Percentiles rank a stretch among this genome's conserved stretches.
phyloP scores from a whole-genome alignment of 1,140 invertebrate species.

The Brachionus sp. region DNA sequence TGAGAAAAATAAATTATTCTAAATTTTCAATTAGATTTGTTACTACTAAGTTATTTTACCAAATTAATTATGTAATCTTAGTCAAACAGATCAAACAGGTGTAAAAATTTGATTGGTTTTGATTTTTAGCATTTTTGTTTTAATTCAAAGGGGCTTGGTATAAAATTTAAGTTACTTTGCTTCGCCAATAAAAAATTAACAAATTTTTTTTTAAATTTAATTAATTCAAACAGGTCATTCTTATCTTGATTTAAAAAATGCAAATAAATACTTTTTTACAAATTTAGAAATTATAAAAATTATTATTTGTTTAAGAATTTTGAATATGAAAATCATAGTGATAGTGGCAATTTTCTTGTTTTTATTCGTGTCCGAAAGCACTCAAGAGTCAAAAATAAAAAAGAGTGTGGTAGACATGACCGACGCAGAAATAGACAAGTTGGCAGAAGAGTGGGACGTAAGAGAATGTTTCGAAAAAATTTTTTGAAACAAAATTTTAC shows the following conservation, averaged over 20 bases:
- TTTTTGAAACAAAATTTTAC: neutral
- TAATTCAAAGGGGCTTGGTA: neutral
- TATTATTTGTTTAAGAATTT: neutral
- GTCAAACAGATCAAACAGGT: neutral
- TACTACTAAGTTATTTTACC: neutral
- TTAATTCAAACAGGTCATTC: neutral
- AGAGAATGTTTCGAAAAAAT: neutral
- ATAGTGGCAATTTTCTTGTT: neutral
- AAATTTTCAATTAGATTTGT: neutral
- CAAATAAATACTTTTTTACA: neutral
- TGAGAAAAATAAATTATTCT: neutral
- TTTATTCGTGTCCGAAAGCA: neutral
- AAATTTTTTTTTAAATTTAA: neutral
- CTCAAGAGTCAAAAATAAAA: neutral
- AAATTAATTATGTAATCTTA: neutral
- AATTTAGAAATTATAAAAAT: neutral
- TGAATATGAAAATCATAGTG: neutral
- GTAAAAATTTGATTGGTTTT: slow-evolving; percentile 30
- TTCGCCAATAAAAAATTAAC: neutral
- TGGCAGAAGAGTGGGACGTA: slow-evolving; percentile 36
- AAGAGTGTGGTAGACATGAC: slow-evolving; percentile 30
- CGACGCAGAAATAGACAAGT: slow-evolving; percentile 17
- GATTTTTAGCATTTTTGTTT: neutral
- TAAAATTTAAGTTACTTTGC: neutral
- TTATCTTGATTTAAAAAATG: neutral